These are phyloP conservation scores for Takifugu bimaculatus DNA, from an alignment of 2,113 vertebrate genomes.

Conservation along the genomic window DNA sequence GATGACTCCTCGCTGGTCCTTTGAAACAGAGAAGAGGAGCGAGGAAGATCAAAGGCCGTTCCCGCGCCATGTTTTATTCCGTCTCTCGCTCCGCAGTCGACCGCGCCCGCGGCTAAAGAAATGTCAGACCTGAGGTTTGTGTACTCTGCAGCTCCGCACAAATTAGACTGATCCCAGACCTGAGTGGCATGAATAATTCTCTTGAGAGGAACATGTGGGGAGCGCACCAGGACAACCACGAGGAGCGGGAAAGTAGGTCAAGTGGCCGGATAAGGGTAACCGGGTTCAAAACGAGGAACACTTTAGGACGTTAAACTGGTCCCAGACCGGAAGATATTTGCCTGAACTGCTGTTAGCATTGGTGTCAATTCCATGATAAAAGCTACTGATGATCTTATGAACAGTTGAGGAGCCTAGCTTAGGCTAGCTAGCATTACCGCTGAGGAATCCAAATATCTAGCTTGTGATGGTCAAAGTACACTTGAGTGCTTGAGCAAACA, in stretches of 20 bases:
- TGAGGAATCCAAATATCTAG: too few relatives aligned
- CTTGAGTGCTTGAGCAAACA: too few relatives aligned
- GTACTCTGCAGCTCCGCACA: slow-evolving; percentile 58
- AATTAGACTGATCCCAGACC: slow-evolving; percentile 64
- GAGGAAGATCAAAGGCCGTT: slow-evolving; percentile 59
- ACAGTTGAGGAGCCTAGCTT: too few relatives aligned
- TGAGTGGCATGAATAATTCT: slow-evolving; percentile 65
- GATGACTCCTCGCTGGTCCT: slow-evolving; percentile 47
- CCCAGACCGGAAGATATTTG: background rate
- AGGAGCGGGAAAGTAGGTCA: slow-evolving; percentile 56
- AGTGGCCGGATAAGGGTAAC: slow-evolving; percentile 46
- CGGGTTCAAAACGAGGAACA: slow-evolving; percentile 22
- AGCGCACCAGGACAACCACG: slow-evolving; percentile 35
- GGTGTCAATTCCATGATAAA: too few relatives aligned
- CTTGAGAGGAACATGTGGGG: slow-evolving; percentile 41
- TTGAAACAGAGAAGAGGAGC: slow-evolving; percentile 59
- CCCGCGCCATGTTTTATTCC: slow-evolving; percentile 70
- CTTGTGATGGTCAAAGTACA: too few relatives aligned
- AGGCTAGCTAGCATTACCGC: slow-evolving; percentile 8
- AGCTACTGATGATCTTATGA: too few relatives aligned
- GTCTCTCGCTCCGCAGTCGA: slow-evolving; percentile 44
- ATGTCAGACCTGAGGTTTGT: slow-evolving; percentile 60
- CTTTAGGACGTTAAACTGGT: background rate
- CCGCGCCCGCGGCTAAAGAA: slow-evolving; percentile 48
- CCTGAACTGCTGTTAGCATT: too few relatives aligned